Base-by-base conservation (phyloP, 1,140 invertebrate genomes). In the Apocrypta bakeri region DNA sequence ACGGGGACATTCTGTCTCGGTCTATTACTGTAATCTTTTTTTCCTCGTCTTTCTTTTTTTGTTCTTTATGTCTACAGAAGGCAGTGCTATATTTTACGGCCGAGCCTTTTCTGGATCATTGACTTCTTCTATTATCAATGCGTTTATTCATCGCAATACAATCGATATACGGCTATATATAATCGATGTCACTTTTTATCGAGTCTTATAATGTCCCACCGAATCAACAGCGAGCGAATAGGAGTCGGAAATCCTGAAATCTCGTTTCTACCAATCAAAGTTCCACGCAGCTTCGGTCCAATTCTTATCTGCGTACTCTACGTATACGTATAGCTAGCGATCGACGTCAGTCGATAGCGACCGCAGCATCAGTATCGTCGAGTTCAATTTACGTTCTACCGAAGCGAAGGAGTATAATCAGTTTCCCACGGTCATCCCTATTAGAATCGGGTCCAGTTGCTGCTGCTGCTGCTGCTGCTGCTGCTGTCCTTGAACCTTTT, bases 391-490 rank as follows among this genome's bases (percentile, higher is more conserved):
- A 64, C 81, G 85, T 84, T 79, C 80, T 73, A 82, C 33, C 64
- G 48, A n/a, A 40, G 80, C 82, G 84, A 85, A 79, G 63, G 78
- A 27, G 63, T 33, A 66, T 85, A 86, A 85, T 87, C 85, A 85
- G 85, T 84, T 87, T 87, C 85, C 86, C 86, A 87, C 86, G 86
- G 79, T 86, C 81, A 82, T 85, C 63, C 79, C 81, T 81, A 86
- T 87, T 86, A 85, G 84, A 83, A 82, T 63, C 82, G 80, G 80
- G 79, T 83, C 83, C 17, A 56, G 48, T 17, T 56, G 42, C 42
- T 48, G 42, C 42, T 42, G n/a, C n/a, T 37, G 33, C 33, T 37
- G 3, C 9, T 9, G 33, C 24, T 31, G 31, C 80, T 66, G 61
- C 82, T 86, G 78, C 40, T 85, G 84, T 79, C 81, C 85, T 84